Evolutionary conservation across 2,888 invertebrate genomes (phyloP), one percentile per base, ranked within the genome.

Genomic region (Meghimatium bilineatum): DNA sequence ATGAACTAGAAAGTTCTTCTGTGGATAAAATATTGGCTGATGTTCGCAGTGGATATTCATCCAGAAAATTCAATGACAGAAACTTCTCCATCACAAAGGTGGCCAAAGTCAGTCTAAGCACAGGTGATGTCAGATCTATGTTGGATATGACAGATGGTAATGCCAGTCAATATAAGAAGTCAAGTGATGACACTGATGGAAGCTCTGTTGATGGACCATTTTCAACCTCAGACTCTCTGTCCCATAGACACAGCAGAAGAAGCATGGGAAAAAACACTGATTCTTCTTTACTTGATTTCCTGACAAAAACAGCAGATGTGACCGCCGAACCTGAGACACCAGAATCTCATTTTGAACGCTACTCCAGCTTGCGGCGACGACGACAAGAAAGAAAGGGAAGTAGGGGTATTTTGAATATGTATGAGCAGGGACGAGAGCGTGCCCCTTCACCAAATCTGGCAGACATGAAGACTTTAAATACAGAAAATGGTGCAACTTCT

Each of bases 11-110:
- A 12, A 89, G 90, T 14, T 90, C 90, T 69, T 91, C 92, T 78
- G 91, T 93, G 29, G 92, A 93, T 76, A 89, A 90, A 87, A 87
- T 92, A 29, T 88, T 92, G 60, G 91, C 92, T 20, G 92, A 93
- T 84, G 92, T 93, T n/a, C 86, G 92, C 67, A 91, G 90, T 85
- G 93, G 93, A 63, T 92, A 91, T 83, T 88, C 88, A 2, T 88
- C 89, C 80, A 88, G 90, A 79, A 90, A 89, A 71, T 88, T 88
- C 78, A 89, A 87, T 12, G 90, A 91, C 23, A 88, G 90, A 34
- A 91, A 87, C 83, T 91, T 92, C 86, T 89, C 90, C 20, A 89
- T 92, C 20, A 90, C 89, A 44, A 92, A 90, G 86, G 89, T 91
- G 14, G 88, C 89, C 52, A 91, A 92, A 85, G 89, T 92, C 34